Evolutionary conservation across 2,113 vertebrate species (phyloP).

Genomic region (Herpetotheres cachinnans): DNA sequence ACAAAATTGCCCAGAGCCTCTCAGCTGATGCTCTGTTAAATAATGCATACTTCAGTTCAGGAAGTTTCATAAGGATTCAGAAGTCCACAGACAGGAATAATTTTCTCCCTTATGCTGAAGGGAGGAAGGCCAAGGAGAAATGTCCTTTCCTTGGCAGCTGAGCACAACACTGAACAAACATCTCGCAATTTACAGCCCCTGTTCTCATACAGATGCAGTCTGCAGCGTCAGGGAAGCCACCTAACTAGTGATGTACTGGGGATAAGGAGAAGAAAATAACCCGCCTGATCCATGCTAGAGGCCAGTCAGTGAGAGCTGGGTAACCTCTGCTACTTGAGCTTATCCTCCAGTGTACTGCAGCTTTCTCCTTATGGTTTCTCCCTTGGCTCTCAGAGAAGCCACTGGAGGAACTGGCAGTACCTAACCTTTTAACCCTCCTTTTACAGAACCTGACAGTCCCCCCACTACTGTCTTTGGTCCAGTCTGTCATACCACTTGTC

Average conservation of each 20-base stretch:
- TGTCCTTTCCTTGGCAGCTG: neutral
- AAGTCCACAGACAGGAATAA: neutral
- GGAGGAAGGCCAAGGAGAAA: neutral
- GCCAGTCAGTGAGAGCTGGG: no score
- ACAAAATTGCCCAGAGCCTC: conserved; percentile 18
- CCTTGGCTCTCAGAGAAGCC: neutral
- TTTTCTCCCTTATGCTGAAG: neutral
- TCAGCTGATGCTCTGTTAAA: conserved; percentile 51
- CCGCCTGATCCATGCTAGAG: neutral
- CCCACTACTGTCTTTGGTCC: neutral
- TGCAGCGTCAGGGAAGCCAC: neutral
- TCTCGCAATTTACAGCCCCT: neutral
- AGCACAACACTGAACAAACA: neutral
- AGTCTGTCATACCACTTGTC: neutral
- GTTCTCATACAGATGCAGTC: neutral
- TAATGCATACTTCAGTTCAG: conserved; percentile 68
- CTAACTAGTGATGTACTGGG: no score
- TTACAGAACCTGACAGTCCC: neutral
- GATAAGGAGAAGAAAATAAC: neutral
- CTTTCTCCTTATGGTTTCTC: neutral
- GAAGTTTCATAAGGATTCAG: conserved; percentile 31
- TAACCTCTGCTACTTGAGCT: neutral
- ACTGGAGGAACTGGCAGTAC: neutral
- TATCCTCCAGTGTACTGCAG: neutral
- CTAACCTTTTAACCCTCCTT: neutral